phyloP scores from a whole-genome alignment of 2,113 vertebrate species.

The Pitta sordida region DNA sequence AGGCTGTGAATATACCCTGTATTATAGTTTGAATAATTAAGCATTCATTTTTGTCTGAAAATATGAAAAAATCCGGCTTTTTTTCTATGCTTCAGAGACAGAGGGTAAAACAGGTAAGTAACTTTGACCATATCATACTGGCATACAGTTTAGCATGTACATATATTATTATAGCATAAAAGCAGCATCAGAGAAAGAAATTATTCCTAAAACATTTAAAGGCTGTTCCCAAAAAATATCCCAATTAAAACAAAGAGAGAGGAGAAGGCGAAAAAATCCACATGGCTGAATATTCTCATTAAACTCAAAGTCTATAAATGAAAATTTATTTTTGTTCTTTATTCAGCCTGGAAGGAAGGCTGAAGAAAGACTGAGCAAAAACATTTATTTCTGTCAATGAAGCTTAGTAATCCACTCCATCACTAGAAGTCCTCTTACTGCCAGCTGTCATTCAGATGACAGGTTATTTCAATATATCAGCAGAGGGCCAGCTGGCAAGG shows the following conservation, averaged over 20 bases:
- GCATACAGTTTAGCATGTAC: not conserved
- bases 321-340: constrained; percentile 32
- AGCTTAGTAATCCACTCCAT: constrained; percentile 34
- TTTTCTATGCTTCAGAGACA: not conserved
- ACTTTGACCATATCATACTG: not conserved
- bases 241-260: not conserved
- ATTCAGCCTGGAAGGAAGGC: not conserved
- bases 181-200: not conserved
- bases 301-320: not conserved
- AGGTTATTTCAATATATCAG: constrained; percentile 36
- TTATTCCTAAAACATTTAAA: not conserved
- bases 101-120: not conserved
- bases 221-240: not conserved
- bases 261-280: not conserved
- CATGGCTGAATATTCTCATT: not conserved
- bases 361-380: constrained; percentile 14
- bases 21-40: not conserved
- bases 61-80: not conserved
- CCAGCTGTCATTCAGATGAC: constrained; percentile 30
- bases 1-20: not conserved
- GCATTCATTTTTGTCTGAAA: not conserved
- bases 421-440: constrained; percentile 21
- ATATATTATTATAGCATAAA: not conserved
- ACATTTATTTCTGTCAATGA: constrained; percentile 26
- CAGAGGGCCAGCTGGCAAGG: constrained; percentile 24